phyloP scores from a whole-genome alignment of 2,888 invertebrate species.

The Doris montereyensis region DNA sequence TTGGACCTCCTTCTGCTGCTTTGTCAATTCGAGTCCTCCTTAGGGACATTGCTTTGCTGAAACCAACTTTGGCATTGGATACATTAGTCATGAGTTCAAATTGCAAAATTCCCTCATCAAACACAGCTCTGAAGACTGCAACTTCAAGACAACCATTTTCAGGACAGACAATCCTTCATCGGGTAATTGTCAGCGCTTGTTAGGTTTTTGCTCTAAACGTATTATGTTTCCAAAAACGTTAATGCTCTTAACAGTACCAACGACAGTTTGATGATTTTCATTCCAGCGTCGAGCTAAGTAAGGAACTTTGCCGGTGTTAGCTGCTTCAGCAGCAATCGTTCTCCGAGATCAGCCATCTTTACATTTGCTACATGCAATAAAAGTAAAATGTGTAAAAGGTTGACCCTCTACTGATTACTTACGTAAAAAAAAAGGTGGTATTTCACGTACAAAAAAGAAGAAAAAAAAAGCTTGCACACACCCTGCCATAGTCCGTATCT shows the following conservation, averaged over 20 bases:
- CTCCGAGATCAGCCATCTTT: conserved; percentile 62
- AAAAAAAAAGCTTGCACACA: no score
- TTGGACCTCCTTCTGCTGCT: conserved; percentile 78
- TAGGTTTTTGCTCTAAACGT: conserved; percentile 80
- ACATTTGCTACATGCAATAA: no score
- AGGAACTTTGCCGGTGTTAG: conserved; percentile 55
- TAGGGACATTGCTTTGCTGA: conserved; percentile 93
- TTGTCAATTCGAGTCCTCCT: conserved; percentile 94
- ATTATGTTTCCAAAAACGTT: conserved; percentile 74
- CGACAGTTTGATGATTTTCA: conserved; percentile 68
- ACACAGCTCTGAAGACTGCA: conserved; percentile 84
- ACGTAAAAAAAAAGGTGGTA: no score
- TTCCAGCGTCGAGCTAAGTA: conserved; percentile 57
- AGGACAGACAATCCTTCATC: conserved; percentile 88
- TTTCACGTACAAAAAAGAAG: no score
- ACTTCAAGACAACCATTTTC: conserved; percentile 94
- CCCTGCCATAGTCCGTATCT: no score
- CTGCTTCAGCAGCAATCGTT: conserved; percentile 56
- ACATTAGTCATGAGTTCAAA: conserved; percentile 84
- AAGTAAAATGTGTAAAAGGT: no score
- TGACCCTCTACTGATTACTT: no score
- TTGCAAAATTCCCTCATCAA: conserved; percentile 82
- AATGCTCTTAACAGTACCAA: conserved; percentile 70
- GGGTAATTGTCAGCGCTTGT: conserved; percentile 86
- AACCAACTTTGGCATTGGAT: conserved; percentile 86